A percentile compares a stretch with the other conserved stretches of the same genome.
phyloP scores from a whole-genome alignment of 37 sponge, comb jelly and placozoan species.

The Hormiphora californensis region DNA sequence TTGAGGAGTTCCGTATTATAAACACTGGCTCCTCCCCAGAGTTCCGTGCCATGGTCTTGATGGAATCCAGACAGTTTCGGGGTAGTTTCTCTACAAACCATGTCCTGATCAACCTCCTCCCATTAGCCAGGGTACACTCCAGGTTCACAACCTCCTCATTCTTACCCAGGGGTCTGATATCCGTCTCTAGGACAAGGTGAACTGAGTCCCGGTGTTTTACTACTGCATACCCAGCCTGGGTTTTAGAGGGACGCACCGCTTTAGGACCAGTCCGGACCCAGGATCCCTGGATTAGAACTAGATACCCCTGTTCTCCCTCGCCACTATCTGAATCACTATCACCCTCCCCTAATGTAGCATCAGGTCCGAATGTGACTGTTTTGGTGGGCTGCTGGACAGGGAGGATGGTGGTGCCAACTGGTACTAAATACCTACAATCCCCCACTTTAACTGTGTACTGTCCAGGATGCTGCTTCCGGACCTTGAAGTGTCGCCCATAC shows the following conservation, averaged over 20 bases:
- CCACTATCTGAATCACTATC: background rate
- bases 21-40: background rate
- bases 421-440: background rate
- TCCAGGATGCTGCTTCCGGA: background rate
- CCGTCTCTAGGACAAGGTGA: background rate
- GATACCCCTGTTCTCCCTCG: background rate
- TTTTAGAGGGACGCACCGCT: slow-evolving; percentile 30
- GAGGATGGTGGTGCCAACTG: background rate
- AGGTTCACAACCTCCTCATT: background rate
- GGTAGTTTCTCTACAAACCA: slow-evolving; percentile 28
- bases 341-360: background rate
- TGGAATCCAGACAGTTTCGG: background rate
- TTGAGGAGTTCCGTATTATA: background rate
- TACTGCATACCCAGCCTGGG: slow-evolving; percentile 1
- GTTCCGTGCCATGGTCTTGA: background rate
- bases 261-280: background rate
- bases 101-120: slow-evolving; percentile 10
- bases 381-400: background rate
- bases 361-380: background rate
- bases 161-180: background rate
- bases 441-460: background rate
- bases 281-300: background rate
- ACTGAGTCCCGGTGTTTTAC: background rate
- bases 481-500: background rate
- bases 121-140: background rate